phyloP scores from a whole-genome alignment of 1,140 invertebrate species.

The Acyrthosiphon pisum region DNA sequence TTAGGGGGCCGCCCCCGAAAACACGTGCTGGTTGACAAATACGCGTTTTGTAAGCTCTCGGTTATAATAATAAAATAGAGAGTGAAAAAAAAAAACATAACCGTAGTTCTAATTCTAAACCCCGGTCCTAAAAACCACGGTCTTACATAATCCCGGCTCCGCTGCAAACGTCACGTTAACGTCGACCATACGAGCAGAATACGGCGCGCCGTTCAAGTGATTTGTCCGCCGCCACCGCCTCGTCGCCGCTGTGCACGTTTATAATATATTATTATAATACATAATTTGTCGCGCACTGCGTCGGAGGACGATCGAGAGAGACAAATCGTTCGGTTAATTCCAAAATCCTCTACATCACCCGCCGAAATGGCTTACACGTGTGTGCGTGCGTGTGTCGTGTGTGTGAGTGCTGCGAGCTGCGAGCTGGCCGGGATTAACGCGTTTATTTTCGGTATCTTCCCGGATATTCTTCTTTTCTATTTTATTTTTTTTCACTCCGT shows the following conservation, averaged over 20 bases:
- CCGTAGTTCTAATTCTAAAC: constrained; percentile 12
- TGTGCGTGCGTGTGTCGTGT: background rate
- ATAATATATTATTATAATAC: background rate
- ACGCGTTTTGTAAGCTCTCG: constrained; percentile 20
- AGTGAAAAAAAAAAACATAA: constrained; percentile 7
- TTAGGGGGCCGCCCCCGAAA: background rate
- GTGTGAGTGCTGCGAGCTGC: background rate
- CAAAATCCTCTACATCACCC: background rate
- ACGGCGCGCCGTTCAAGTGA: constrained; percentile 27
- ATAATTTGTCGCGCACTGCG: background rate
- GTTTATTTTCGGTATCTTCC: constrained; percentile 44
- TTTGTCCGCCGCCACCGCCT: background rate
- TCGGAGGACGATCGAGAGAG: background rate
- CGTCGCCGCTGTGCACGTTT: too few species aligned
- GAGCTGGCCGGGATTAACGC: constrained; percentile 34
- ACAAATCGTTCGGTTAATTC: constrained; percentile 46
- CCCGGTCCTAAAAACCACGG: constrained; percentile 15
- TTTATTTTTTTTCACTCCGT: background rate
- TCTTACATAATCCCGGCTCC: constrained; percentile 4
- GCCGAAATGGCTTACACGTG: constrained; percentile 38
- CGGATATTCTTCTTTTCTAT: constrained; percentile 17
- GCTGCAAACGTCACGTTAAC: constrained; percentile 22
- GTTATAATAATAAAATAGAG: constrained; percentile 2
- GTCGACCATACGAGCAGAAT: background rate
- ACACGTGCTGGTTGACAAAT: constrained; percentile 46